Evolutionary conservation across 2,113 vertebrate species (phyloP).

Genomic region (Chelonoidis abingdonii): DNA sequence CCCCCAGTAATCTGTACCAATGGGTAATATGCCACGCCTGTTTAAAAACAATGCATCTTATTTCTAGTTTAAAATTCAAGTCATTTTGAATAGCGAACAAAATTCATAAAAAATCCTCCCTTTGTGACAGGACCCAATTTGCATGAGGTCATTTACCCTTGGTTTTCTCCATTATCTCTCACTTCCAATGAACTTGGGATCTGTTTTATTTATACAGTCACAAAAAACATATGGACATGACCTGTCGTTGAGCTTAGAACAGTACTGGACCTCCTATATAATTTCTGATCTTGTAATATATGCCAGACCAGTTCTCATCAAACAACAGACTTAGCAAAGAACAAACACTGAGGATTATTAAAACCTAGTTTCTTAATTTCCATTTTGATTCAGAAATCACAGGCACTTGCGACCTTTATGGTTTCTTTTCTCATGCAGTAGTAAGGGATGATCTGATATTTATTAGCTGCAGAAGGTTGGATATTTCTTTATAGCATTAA

Average conservation of each 20-base stretch:
- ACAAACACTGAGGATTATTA: conserved; percentile 4
- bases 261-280: neutral
- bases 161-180: rapidly evolving
- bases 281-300: neutral
- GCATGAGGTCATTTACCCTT: neutral
- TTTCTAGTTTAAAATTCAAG: neutral
- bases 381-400: conserved; percentile 52
- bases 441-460: conserved; percentile 32
- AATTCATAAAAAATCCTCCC: neutral
- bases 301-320: neutral
- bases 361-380: conserved; percentile 46
- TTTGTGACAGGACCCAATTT: neutral
- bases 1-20: neutral
- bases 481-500: conserved; percentile 42
- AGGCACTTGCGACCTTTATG: conserved; percentile 11
- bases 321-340: conserved; percentile 31
- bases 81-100: neutral
- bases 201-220: neutral
- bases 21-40: neutral
- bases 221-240: neutral
- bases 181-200: neutral
- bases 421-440: neutral
- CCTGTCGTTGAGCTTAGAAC: neutral
- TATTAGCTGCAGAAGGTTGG: conserved; percentile 20
- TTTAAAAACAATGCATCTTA: neutral